Evolutionary conservation across 2,113 vertebrate species (phyloP).

Genomic region (Eulemur macaco): DNA sequence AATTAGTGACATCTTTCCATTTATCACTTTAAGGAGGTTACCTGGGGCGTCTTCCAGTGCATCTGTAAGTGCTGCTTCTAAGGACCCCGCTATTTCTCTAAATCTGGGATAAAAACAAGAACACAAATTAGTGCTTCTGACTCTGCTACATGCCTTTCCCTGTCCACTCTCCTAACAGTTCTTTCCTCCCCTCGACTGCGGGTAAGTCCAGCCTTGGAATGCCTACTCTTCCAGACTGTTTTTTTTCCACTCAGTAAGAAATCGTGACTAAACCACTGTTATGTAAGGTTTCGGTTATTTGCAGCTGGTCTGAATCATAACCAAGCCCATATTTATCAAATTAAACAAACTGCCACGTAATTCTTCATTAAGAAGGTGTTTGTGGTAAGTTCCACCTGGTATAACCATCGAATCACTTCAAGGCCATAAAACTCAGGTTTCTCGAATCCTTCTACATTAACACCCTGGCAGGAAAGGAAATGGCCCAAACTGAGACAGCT

Average conservation of each 20-base stretch:
- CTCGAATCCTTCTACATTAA: not conserved
- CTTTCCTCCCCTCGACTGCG: too few species aligned
- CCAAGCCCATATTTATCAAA: not conserved
- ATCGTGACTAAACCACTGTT: not conserved
- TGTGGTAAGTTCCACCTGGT: not conserved
- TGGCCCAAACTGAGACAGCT: not conserved
- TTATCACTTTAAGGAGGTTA: slow-evolving; percentile 73
- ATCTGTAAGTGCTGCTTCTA: slow-evolving; percentile 91
- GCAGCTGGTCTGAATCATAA: not conserved
- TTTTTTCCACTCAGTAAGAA: not conserved
- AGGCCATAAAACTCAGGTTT: not conserved
- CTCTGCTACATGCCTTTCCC: not conserved
- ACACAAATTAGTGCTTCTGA: not conserved
- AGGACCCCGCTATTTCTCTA: slow-evolving; percentile 93
- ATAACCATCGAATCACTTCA: not conserved
- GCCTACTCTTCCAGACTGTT: not conserved
- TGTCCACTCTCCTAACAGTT: not conserved
- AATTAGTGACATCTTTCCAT: not conserved
- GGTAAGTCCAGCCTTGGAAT: not conserved
- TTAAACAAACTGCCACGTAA: not conserved
- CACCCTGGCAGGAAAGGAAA: not conserved
- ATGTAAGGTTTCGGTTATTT: not conserved
- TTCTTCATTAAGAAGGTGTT: not conserved
- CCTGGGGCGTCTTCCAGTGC: slow-evolving; percentile 91
- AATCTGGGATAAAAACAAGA: slow-evolving; percentile 85